Evolutionary conservation across 2,113 vertebrate species (phyloP).

Genomic region (Peromyscus leucopus): DNA sequence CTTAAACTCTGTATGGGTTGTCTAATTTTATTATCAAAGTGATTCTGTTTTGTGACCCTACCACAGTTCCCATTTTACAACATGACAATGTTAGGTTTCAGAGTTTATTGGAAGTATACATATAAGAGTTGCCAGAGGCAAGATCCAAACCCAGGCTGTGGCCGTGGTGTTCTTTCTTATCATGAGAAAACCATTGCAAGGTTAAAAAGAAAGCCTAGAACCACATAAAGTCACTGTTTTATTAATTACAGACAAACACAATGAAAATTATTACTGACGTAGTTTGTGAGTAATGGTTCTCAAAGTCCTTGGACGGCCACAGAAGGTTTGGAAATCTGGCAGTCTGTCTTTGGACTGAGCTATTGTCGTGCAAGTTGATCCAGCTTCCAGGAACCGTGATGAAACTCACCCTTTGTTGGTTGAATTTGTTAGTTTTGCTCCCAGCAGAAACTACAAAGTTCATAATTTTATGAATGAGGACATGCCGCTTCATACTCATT

Average conservation of each 20-base stretch:
- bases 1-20: neutral
- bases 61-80: neutral
- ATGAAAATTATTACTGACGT: neutral
- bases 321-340: neutral
- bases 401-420: neutral
- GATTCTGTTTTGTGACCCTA: neutral
- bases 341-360: constrained; percentile 8
- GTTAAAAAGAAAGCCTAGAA: neutral
- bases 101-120: neutral
- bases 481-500: neutral
- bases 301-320: neutral
- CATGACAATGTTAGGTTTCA: neutral
- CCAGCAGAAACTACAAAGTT: constrained; percentile 2
- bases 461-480: neutral
- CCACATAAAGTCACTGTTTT: constrained; percentile 21
- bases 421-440: constrained; percentile 48
- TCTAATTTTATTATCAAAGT: constrained; percentile 24
- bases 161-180: neutral
- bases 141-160: neutral
- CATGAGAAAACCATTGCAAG: neutral
- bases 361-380: neutral
- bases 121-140: neutral
- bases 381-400: neutral
- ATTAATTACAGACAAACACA: constrained; percentile 21
- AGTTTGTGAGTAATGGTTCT: neutral